phyloP scores from a whole-genome alignment of 2,888 invertebrate species.

The Leptarthrus brevirostris region DNA sequence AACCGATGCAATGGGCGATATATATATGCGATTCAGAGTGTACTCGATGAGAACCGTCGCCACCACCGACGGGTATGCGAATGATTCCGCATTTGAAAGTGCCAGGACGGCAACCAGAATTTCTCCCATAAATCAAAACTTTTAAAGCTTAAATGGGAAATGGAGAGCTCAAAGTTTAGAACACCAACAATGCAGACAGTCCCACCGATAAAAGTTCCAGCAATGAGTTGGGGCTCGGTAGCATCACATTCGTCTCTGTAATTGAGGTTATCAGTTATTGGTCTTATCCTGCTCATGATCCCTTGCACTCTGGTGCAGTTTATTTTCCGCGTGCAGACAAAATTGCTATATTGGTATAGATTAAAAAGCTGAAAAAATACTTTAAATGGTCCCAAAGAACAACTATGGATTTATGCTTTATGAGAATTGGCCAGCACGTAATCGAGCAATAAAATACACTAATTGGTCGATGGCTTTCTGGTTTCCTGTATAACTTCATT shows the following conservation, averaged over 20 bases:
- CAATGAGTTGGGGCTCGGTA: conserved; percentile 18
- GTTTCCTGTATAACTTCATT: not conserved
- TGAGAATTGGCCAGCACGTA: conserved; percentile 36
- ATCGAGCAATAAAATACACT: conserved; percentile 38
- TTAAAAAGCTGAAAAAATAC: conserved; percentile 1
- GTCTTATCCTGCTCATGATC: conserved; percentile 42
- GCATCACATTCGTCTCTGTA: conserved; percentile 48
- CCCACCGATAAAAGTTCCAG: conserved; percentile 41
- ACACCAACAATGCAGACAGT: conserved; percentile 45
- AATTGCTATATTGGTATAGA: conserved; percentile 37
- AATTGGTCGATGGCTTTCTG: conserved; percentile 20
- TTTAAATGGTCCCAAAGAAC: conserved; percentile 40
- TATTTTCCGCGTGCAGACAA: conserved; percentile 35
- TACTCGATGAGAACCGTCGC: not conserved
- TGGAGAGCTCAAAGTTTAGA: conserved; percentile 44
- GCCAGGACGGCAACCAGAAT: conserved; percentile 32
- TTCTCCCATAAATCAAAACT: conserved; percentile 46
- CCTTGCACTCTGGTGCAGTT: conserved; percentile 35
- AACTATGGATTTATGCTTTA: conserved; percentile 29
- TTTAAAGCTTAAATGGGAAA: conserved; percentile 48
- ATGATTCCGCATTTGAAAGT: conserved; percentile 40
- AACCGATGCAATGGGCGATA: conserved; percentile 6
- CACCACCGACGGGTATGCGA: not conserved
- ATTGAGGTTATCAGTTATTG: conserved; percentile 48
- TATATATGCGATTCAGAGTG: not conserved